A percentile compares a stretch with the other conserved stretches of the same genome.
Conservation (phyloP, 2,113 vertebrate genomes). For the Orientallactaga bullata region DNA sequence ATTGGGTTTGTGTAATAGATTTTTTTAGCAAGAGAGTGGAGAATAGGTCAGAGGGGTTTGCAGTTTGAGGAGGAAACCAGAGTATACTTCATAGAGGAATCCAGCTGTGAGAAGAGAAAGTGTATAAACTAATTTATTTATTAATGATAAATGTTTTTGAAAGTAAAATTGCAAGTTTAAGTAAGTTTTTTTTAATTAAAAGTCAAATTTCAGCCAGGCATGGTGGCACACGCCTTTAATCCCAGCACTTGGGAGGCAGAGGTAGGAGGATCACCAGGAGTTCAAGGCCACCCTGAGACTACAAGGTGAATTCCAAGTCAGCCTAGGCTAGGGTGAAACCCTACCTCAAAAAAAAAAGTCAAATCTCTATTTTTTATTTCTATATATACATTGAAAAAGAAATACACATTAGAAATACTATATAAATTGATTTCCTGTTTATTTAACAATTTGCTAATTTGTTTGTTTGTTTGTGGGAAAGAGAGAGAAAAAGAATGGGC, state of each 20-base stretch:
- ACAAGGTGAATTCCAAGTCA: too few relatives aligned
- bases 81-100: not conserved
- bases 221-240: too few relatives aligned
- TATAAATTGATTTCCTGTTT: not conserved
- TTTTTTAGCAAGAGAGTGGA: not conserved
- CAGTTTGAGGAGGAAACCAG: not conserved
- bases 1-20: not conserved
- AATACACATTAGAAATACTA: not conserved
- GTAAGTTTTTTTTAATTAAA: not conserved
- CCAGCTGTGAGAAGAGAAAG: not conserved
- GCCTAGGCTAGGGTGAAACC: too few relatives aligned
- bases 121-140: not conserved
- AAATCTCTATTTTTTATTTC: too few relatives aligned
- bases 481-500: too few relatives aligned
- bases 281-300: too few relatives aligned
- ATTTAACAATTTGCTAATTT: not conserved
- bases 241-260: too few relatives aligned
- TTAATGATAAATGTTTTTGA: not conserved
- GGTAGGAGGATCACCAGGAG: too few relatives aligned
- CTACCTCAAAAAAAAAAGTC: too few relatives aligned
- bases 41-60: not conserved
- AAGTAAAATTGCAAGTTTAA: constrained; percentile 4
- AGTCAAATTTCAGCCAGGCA: too few relatives aligned
- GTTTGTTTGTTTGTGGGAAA: too few relatives aligned
- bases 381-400: constrained; percentile 36